Conservation (phyloP, 92 coral and sea anemone genomes). For the Anthopleura xanthogrammica region DNA sequence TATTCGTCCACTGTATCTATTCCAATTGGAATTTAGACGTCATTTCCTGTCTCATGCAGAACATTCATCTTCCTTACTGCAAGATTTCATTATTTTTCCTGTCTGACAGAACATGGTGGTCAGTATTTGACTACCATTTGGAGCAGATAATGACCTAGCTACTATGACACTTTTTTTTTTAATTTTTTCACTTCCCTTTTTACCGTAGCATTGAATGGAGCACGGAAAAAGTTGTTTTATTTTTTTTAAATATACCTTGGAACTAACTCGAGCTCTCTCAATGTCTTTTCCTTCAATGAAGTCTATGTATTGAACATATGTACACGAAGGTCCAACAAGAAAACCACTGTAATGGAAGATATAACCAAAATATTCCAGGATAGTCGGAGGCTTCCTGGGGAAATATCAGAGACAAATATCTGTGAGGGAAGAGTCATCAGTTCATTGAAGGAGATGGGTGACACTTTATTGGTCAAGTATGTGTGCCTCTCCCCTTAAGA, state of each 20-base stretch:
- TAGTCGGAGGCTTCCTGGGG: conserved; percentile 61
- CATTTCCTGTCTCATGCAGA: too few species aligned
- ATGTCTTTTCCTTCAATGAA: conserved; percentile 75
- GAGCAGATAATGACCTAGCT: too few species aligned
- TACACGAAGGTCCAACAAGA: conserved; percentile 75
- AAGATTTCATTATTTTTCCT: too few species aligned
- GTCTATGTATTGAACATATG: conserved; percentile 64
- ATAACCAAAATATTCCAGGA: conserved; percentile 79
- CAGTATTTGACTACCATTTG: too few species aligned
- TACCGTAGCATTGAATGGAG: background rate
- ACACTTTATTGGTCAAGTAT: too few species aligned
- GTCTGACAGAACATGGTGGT: too few species aligned
- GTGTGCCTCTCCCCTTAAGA: too few species aligned
- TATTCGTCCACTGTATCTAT: too few species aligned
- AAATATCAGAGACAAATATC: background rate
- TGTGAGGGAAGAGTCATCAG: background rate
- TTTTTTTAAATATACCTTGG: conserved; percentile 6
- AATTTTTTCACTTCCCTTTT: too few species aligned
- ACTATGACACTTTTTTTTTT: too few species aligned
- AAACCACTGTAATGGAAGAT: conserved; percentile 71
- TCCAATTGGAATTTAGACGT: too few species aligned
- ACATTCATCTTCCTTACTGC: too few species aligned
- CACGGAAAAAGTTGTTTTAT: background rate
- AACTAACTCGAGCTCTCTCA: conserved; percentile 3
- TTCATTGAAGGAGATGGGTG: background rate